phyloP scores from a whole-genome alignment of 2,888 invertebrate genomes.

The Petrolisthes cinctipes region DNA sequence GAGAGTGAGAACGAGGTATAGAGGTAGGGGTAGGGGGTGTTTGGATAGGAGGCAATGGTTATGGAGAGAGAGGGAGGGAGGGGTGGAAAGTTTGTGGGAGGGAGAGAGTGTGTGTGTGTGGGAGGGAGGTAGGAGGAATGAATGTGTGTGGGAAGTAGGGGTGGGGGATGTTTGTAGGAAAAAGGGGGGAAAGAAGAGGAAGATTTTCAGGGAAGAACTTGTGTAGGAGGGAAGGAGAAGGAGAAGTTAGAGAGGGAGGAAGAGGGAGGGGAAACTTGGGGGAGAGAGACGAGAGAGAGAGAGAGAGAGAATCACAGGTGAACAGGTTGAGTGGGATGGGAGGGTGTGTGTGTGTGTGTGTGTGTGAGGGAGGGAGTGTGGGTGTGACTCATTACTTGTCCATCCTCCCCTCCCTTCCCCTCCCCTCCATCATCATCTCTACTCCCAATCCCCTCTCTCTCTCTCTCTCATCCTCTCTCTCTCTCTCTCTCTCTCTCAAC shows the following conservation, averaged over 20 bases:
- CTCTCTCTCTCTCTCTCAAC: slow-evolving; percentile 13
- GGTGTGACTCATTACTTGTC: background rate
- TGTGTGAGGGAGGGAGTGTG: no score
- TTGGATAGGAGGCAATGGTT: background rate
- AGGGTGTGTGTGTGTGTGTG: no score
- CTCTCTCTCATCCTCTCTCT: no score
- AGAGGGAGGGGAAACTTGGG: background rate
- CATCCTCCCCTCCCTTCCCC: slow-evolving; percentile 12
- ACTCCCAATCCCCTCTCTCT: background rate
- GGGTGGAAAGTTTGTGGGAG: background rate
- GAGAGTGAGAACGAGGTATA: background rate
- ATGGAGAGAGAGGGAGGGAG: background rate
- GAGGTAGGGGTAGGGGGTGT: background rate
- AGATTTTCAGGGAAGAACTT: background rate
- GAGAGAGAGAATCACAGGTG: background rate
- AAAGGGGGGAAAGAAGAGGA: background rate
- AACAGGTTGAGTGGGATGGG: background rate
- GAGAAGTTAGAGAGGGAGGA: background rate
- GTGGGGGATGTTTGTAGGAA: background rate
- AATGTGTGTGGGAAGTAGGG: background rate
- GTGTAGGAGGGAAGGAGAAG: background rate
- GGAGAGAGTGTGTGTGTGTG: background rate
- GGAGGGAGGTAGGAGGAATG: background rate
- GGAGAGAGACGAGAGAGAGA: background rate
- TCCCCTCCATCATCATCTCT: background rate